Percentiles rank a stretch among this genome's conserved stretches.
Conservation (phyloP, 2,797 vertebrate genomes). For the Tolypeutes matacus region DNA sequence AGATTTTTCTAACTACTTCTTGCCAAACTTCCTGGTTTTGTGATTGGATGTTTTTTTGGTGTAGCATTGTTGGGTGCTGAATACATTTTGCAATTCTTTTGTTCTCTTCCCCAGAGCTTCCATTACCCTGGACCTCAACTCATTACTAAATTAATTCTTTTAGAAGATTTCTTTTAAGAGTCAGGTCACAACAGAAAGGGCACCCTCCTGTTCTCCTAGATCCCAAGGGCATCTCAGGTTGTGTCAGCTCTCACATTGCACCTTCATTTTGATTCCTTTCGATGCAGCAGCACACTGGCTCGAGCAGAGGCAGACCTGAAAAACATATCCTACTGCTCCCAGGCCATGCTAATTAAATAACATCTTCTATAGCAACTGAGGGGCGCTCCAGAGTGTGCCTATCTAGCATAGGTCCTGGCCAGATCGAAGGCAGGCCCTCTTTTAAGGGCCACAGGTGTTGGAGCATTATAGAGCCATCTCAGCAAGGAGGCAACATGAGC, state of each 20-base stretch:
- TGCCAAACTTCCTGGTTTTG: constrained; percentile 76
- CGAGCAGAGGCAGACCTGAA: background rate
- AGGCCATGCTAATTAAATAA: constrained; percentile 41
- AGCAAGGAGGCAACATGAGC: background rate
- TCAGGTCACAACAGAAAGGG: constrained; percentile 67
- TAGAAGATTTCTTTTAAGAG: constrained; percentile 72
- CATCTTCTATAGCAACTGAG: background rate
- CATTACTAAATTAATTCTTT: constrained; percentile 78
- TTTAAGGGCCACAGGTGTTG: background rate
- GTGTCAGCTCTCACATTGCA: background rate
- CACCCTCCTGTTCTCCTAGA: background rate
- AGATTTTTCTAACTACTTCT: constrained; percentile 72
- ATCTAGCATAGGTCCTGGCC: background rate
- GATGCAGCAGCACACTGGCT: background rate
- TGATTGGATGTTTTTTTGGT: constrained; percentile 59
- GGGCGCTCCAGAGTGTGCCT: background rate
- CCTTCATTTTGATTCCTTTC: constrained; percentile 23
- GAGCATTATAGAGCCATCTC: background rate
- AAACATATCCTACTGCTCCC: background rate
- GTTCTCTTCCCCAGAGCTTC: constrained; percentile 71
- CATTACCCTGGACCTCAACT: constrained; percentile 74
- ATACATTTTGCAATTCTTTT: constrained; percentile 74
- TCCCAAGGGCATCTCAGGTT: constrained; percentile 46
- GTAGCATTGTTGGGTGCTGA: constrained; percentile 72
- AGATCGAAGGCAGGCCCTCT: background rate